Percentiles rank a stretch among this genome's conserved stretches.
Evolutionary conservation across 2,797 vertebrate genomes (phyloP).

Genomic region (Neosilurus mollespiculum): DNA sequence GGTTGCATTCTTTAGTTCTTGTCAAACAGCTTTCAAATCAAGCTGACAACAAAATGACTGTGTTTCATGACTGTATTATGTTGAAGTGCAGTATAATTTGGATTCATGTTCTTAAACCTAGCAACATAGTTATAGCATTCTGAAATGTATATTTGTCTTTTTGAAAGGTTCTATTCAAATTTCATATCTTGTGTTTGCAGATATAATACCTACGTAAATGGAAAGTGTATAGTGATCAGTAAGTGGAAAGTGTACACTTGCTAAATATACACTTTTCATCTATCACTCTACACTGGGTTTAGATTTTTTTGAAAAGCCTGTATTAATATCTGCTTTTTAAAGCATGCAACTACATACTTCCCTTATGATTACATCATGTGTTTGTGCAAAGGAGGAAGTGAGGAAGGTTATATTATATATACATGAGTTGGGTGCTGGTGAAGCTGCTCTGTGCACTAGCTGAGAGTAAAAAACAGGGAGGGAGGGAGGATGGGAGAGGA

Average conservation of each 20-base stretch:
- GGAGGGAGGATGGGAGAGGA: constrained; percentile 43
- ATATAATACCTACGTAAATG: not conserved
- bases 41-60: constrained; percentile 18
- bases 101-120: too few species aligned
- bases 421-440: constrained; percentile 66
- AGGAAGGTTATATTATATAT: constrained; percentile 67
- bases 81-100: not conserved
- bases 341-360: not conserved
- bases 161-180: not conserved
- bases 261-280: not conserved
- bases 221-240: too few species aligned
- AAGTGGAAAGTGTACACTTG: not conserved
- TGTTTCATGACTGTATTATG: not conserved
- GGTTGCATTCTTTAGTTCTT: constrained; percentile 51
- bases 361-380: constrained; percentile 44
- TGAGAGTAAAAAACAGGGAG: constrained; percentile 44
- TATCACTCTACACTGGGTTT: not conserved
- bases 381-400: constrained; percentile 31
- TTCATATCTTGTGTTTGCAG: not conserved
- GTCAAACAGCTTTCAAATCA: constrained; percentile 48
- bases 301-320: not conserved
- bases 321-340: constrained; percentile 12
- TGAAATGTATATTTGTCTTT: not conserved
- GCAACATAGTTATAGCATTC: not conserved
- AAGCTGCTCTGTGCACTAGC: constrained; percentile 60